Evolutionary conservation across 2,113 vertebrate species (phyloP).

Genomic region (Pteropus alecto): DNA sequence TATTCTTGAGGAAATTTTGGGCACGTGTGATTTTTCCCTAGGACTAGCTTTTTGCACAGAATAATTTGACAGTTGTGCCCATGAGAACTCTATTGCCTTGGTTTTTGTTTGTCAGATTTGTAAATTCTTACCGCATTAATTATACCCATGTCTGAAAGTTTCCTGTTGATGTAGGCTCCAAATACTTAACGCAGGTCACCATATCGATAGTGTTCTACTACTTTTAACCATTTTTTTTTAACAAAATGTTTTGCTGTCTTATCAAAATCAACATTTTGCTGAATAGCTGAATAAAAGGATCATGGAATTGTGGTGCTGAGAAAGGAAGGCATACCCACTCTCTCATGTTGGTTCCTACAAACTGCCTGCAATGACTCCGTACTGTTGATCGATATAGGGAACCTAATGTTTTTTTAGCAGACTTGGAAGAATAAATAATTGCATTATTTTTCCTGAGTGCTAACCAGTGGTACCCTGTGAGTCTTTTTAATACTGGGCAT

Average conservation of each 20-base stretch:
- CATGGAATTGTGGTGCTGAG: not conserved
- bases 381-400: not conserved
- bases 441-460: not conserved
- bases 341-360: not conserved
- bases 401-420: not conserved
- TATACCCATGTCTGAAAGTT: not conserved
- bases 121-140: not conserved
- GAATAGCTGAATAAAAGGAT: not conserved
- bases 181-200: not conserved
- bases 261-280: not conserved
- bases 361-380: not conserved
- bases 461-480: not conserved
- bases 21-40: not conserved
- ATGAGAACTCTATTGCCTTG: not conserved
- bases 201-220: not conserved
- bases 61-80: not conserved
- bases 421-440: not conserved
- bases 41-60: not conserved
- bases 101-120: not conserved
- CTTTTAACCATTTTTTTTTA: not conserved
- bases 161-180: not conserved
- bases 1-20: not conserved
- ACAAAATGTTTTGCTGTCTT: not conserved
- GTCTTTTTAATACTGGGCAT: constrained; percentile 40
- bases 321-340: not conserved